phyloP scores from a whole-genome alignment of 1,140 invertebrate genomes.

The Diabrotica virgifera region DNA sequence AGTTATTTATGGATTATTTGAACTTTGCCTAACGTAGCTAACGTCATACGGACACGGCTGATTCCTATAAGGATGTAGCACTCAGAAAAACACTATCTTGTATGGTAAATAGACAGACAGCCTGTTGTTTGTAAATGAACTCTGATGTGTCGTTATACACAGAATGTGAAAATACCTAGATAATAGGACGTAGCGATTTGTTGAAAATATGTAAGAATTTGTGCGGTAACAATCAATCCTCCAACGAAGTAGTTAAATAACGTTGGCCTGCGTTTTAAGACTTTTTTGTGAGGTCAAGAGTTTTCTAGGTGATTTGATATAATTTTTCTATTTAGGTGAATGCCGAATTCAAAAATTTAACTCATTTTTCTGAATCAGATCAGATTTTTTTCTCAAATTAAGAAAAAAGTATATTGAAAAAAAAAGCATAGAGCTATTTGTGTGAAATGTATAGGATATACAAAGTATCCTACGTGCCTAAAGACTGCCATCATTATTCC shows the following conservation, averaged over 20 bases:
- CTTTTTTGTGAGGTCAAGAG: too few relatives aligned
- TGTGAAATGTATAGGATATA: too few relatives aligned
- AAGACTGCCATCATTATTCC: too few relatives aligned
- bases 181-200: background rate
- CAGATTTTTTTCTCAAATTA: too few relatives aligned
- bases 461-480: too few relatives aligned
- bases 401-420: too few relatives aligned
- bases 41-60: conserved; percentile 1
- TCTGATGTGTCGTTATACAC: background rate
- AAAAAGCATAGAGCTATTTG: too few relatives aligned
- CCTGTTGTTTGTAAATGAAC: conserved; percentile 13
- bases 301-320: too few relatives aligned
- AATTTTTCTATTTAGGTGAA: too few relatives aligned
- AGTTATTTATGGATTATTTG: conserved; percentile 17
- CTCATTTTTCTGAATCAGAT: too few relatives aligned
- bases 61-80: conserved; percentile 14
- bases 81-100: conserved; percentile 15
- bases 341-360: too few relatives aligned
- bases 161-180: background rate
- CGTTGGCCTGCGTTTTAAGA: too few relatives aligned
- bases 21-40: conserved; percentile 17
- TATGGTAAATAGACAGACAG: conserved; percentile 10
- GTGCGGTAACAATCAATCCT: background rate
- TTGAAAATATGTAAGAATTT: background rate
- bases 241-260: conserved; percentile 1